Evolutionary conservation across 2,888 invertebrate species (phyloP).

Genomic region (Laspeyria flexula): DNA sequence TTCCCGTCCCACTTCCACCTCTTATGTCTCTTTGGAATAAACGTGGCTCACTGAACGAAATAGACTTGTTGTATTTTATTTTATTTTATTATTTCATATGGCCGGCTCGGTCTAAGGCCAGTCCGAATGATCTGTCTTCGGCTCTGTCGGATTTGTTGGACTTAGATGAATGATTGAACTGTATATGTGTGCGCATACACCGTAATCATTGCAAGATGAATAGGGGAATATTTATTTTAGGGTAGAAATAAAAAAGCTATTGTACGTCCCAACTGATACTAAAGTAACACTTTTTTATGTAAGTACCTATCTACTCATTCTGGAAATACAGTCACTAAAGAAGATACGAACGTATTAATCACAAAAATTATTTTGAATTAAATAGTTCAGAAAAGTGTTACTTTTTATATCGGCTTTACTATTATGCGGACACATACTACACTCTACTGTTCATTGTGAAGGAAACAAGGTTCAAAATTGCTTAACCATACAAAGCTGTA

Average conservation of each 20-base stretch:
- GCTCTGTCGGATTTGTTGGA: constrained; percentile 49
- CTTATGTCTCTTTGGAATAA: constrained; percentile 47
- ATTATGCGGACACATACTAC: no score
- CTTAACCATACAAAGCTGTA: constrained; percentile 7
- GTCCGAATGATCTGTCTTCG: constrained; percentile 62
- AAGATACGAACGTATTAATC: no score
- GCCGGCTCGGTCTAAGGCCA: constrained; percentile 42
- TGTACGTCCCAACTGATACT: neutral
- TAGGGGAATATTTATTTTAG: neutral
- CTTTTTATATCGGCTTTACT: neutral
- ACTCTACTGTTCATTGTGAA: no score
- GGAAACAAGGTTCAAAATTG: constrained; percentile 27
- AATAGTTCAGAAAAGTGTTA: no score
- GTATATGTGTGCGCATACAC: constrained; percentile 15
- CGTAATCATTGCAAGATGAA: constrained; percentile 8
- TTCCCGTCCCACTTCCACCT: constrained; percentile 58
- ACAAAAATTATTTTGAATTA: no score
- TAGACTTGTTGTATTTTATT: constrained; percentile 76
- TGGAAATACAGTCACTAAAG: no score
- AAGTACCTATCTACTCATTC: no score
- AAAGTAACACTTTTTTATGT: no score
- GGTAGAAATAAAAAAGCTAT: neutral
- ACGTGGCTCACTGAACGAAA: constrained; percentile 59
- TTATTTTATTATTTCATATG: constrained; percentile 60
- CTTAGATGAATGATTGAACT: constrained; percentile 53